Evolutionary conservation across 2,113 vertebrate species (phyloP), one percentile per base, ranked within the genome.

Genomic region (Pachyramphus minor): DNA sequence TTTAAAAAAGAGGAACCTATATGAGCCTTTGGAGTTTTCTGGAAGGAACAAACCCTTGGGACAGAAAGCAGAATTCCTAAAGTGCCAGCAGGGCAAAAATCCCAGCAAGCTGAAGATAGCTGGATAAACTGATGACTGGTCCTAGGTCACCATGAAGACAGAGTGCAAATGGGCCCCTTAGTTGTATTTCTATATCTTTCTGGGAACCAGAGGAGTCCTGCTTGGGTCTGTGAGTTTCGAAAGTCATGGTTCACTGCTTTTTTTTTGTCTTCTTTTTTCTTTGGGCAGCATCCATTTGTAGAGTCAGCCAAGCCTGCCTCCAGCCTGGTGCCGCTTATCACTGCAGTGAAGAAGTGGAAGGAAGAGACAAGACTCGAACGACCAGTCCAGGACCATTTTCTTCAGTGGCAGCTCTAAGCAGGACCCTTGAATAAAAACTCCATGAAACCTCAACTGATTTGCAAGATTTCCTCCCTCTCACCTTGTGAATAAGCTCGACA

Each of bases 361-460:
- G 19, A 64, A 31, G 9, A 64, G 42, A 25, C 2, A 18, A 67
- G 17, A 52, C 15, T 18, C 89, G 88, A 95, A 90, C 60, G 2
- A 39, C 30, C 14, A 41, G 8, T 20, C 27, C 6, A 33, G 13
- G 18, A 42, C 8, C 4, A 2, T 21, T 21, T 56, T 12, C 35
- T 83, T 90, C 87, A 84, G 2, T 8, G 27, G 10, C 8, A n/a
- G 3, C 1, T 42, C 77, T 76, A 89, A 95, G 95, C 92, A 97
- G 96, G 95, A 97, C 96, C 97, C 90, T 93, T 93, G 96, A 90
- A 91, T 75, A 68, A 62, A 62, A 87, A 97, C 91, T 97, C 91
- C 92, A n/a, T 93, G n/a, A 89, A 95, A 95, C 91, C 86, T 91
- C 79, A 94, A 84, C 84, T 93, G 55, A 96, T 60, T 77, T 95